Base-by-base conservation (phyloP, 2,888 invertebrate genomes). In the Drosophila mettleri region DNA sequence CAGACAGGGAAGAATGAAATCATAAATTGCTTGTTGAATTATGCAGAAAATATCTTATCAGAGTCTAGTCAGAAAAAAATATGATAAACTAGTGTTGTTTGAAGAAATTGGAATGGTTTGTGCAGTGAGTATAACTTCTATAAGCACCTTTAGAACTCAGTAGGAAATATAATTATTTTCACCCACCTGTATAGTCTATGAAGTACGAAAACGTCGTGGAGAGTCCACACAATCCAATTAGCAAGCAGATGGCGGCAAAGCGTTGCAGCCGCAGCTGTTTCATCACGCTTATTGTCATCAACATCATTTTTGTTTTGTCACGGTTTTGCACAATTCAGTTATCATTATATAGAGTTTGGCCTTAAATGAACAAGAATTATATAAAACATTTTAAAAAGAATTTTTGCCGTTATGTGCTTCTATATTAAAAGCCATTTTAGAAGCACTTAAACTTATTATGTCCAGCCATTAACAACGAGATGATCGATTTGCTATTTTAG, bases 151-250 rank as follows among this genome's bases (percentile, higher is more conserved):
- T 14, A 31, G 31, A 33, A n/a, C 10, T 49, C 3, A 22, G 14
- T 10, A 22, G 20, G 20, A 10, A 9, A 22, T n/a, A 20, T 31
- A n/a, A n/a, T 49, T 22, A 34, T 6, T 31, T 4, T 36, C 20
- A 71, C 84, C 78, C 69, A 90, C 90, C 90, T 76, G 83, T 78
- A 53, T 84, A 80, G 55, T 90, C 81, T 22, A 82, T 74, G 46
- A 88, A 90, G 43, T 77, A 66, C 8, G 65, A 78, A 55, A 52
- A 20, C 5, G 65, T 33, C 39, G 33, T 27, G 9, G 51, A n/a
- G 14, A 45, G 34, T 9, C 59, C 64, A 20, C 49, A 74, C 41
- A 74, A 45, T 36, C 52, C 52, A 69, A 70, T 73, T 49, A 64
- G 49, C 12, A 57, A 43, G 41, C 82, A 80, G 34, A 75, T 62